These are phyloP conservation scores for Masnerella sp. DNA, from an alignment of 2,888 invertebrate genomes.

Conservation along the genomic window DNA sequence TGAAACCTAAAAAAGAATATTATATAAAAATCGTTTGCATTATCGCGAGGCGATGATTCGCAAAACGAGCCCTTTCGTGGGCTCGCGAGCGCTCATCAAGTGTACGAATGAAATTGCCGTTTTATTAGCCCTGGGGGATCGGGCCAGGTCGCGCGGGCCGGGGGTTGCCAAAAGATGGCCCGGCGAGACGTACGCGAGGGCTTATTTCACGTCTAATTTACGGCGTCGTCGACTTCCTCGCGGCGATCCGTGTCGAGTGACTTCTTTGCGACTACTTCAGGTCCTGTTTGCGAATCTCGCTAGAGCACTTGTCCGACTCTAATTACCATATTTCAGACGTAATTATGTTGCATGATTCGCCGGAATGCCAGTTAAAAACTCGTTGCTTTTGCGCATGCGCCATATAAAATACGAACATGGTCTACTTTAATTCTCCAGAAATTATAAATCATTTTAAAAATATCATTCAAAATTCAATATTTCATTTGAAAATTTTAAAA, in stretches of 20 bases:
- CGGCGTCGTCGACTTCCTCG: conserved; percentile 46
- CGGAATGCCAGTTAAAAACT: conserved; percentile 51
- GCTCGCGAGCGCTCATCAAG: conserved; percentile 73
- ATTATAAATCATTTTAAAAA: too few species aligned
- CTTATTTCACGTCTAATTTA: conserved; percentile 54
- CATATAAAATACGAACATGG: too few species aligned
- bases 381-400: conserved; percentile 20
- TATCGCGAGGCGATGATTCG: conserved; percentile 73
- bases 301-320: conserved; percentile 51
- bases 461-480: too few species aligned
- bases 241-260: conserved; percentile 46
- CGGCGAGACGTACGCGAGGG: conserved; percentile 36
- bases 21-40: conserved; percentile 59
- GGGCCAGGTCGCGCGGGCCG: conserved; percentile 61
- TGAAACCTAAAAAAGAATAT: conserved; percentile 12
- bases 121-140: conserved; percentile 74
- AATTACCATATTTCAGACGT: conserved; percentile 54
- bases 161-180: conserved; percentile 51
- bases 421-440: too few species aligned
- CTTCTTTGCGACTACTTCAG: conserved; percentile 50
- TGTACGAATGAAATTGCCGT: conserved; percentile 78
- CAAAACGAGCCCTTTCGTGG: conserved; percentile 73
- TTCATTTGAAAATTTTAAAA: too few species aligned
- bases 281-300: conserved; percentile 49
- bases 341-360: conserved; percentile 51